Conservation (phyloP, 2,797 vertebrate species). For the Xyrichtys novacula region DNA sequence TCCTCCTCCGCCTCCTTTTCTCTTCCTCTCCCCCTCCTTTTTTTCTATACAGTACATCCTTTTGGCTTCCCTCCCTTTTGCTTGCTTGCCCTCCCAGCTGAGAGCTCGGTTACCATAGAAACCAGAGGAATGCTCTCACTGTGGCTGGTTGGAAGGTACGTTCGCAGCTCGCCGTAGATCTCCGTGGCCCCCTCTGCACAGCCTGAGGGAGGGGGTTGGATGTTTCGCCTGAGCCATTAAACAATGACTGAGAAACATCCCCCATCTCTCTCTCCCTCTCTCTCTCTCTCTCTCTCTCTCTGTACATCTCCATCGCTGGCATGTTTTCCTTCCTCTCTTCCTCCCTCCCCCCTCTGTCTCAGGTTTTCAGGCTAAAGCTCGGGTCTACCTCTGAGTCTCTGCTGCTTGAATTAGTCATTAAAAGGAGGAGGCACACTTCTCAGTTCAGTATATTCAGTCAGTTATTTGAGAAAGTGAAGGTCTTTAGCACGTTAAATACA, state of each 20-base stretch:
- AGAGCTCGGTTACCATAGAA: constrained; percentile 75
- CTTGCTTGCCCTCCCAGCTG: constrained; percentile 54
- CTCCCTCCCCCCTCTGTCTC: not conserved
- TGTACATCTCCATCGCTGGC: constrained; percentile 1
- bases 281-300: not conserved
- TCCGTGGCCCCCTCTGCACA: constrained; percentile 29
- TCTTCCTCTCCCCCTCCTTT: no score
- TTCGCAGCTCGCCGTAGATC: constrained; percentile 36
- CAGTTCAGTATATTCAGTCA: no score
- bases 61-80: constrained; percentile 38
- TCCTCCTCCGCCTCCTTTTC: not conserved
- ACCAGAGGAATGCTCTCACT: constrained; percentile 68
- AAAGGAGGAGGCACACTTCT: constrained; percentile 28
- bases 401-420: constrained; percentile 48
- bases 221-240: constrained; percentile 60
- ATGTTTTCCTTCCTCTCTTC: constrained; percentile 11
- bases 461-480: no score
- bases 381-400: constrained; percentile 25
- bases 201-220: not conserved
- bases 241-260: constrained; percentile 59
- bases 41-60: constrained; percentile 51
- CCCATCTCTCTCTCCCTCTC: constrained; percentile 16
- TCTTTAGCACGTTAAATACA: no score
- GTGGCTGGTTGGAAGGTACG: constrained; percentile 53
- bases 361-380: constrained; percentile 38